A percentile compares a stretch with the other conserved stretches of the same genome.
These are phyloP conservation scores for Ypsolopha sequella DNA, from an alignment of 2,888 invertebrate species.

Conservation along the genomic window DNA sequence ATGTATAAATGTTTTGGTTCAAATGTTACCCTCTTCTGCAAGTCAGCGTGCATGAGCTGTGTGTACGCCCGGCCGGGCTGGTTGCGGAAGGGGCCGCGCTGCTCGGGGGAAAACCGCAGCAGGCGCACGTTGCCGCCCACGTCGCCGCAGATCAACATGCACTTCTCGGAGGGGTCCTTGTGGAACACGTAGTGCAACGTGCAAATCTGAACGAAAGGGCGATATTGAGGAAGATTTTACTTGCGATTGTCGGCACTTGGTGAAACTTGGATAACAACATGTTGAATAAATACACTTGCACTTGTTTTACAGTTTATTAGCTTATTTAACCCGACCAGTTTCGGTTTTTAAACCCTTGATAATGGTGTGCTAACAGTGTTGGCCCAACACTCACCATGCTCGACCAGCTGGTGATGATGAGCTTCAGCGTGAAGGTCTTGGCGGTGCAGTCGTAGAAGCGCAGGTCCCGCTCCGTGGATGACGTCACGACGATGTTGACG, in stretches of 20 bases:
- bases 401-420: slow-evolving; percentile 77
- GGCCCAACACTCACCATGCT: slow-evolving; percentile 45
- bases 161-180: slow-evolving; percentile 63
- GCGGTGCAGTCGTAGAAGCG: slow-evolving; percentile 85
- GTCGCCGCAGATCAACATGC: slow-evolving; percentile 80
- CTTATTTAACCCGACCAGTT: too few species aligned
- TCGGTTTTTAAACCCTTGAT: too few species aligned
- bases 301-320: too few species aligned
- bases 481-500: slow-evolving; percentile 81
- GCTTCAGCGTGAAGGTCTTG: slow-evolving; percentile 78
- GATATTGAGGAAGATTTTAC: neutral
- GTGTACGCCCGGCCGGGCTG: slow-evolving; percentile 72
- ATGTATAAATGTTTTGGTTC: too few species aligned
- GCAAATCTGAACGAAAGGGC: slow-evolving; percentile 34
- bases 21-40: slow-evolving; percentile 49
- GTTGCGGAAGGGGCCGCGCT: slow-evolving; percentile 79
- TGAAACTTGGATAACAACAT: too few species aligned
- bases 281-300: too few species aligned
- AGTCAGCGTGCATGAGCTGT: slow-evolving; percentile 70
- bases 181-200: slow-evolving; percentile 73
- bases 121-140: slow-evolving; percentile 78
- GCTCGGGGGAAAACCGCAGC: slow-evolving; percentile 71
- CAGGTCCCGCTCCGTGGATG: slow-evolving; percentile 82
- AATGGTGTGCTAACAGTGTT: too few species aligned
- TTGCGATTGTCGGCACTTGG: too few species aligned